phyloP scores from a whole-genome alignment of 2,113 vertebrate species.

The Myiagra hebetior region DNA sequence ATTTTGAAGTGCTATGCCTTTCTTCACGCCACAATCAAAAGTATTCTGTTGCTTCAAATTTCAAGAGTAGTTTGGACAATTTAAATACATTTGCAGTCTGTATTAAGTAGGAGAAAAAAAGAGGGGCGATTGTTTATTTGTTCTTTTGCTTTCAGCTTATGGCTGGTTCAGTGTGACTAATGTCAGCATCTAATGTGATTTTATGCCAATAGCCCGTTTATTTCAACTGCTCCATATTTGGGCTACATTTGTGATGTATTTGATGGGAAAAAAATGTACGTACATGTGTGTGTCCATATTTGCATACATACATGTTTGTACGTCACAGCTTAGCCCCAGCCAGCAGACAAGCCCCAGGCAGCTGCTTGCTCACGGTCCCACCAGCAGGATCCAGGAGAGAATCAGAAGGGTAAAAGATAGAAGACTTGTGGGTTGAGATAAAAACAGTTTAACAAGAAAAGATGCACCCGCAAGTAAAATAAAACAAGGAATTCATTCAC shows the following conservation, averaged over 20 bases:
- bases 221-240: not conserved
- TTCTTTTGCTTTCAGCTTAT: not conserved
- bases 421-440: not conserved
- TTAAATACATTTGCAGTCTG: not conserved
- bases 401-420: not conserved
- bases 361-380: not conserved
- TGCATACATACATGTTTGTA: not conserved
- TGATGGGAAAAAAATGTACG: not conserved
- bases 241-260: not conserved
- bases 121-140: not conserved
- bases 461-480: not conserved
- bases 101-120: not conserved
- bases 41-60: not conserved
- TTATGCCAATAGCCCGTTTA: not conserved
- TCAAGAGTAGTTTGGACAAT: not conserved
- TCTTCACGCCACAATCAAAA: not conserved
- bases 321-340: not conserved
- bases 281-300: accelerated
- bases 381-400: not conserved
- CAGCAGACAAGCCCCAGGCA: not conserved
- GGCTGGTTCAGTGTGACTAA: not conserved
- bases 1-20: not conserved
- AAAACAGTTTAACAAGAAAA: not conserved
- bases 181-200: not conserved
- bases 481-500: not conserved